A percentile compares a stretch with the other conserved stretches of the same genome.
Evolutionary conservation across 1,140 invertebrate species (phyloP).

Genomic region (Ceratosolen solmsi): DNA sequence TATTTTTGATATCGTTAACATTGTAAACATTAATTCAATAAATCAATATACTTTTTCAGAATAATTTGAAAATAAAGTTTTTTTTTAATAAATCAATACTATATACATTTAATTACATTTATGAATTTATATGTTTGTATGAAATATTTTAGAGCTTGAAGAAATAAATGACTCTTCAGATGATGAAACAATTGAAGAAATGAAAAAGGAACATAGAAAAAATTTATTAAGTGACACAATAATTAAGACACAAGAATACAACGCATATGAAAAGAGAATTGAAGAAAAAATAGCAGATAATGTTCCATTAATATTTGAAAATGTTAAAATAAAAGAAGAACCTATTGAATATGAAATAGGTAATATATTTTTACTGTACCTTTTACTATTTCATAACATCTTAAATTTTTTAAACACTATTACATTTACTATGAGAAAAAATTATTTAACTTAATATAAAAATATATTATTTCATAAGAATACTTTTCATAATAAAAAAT

Average conservation of each 20-base stretch:
- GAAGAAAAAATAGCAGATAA: slow-evolving; percentile 57
- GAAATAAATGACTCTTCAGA: slow-evolving; percentile 51
- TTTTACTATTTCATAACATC: too few species aligned
- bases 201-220: slow-evolving; percentile 67
- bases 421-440: neutral
- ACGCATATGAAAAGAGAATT: slow-evolving; percentile 62
- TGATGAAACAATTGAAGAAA: slow-evolving; percentile 15
- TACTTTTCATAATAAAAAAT: too few species aligned
- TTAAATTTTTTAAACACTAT: neutral
- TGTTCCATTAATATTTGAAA: slow-evolving; percentile 53
- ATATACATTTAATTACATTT: too few species aligned
- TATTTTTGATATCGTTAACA: too few species aligned
- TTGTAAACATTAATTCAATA: too few species aligned
- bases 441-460: neutral
- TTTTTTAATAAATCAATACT: neutral
- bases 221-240: slow-evolving; percentile 37
- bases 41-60: neutral
- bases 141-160: slow-evolving; percentile 42
- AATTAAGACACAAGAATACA: slow-evolving; percentile 50
- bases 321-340: slow-evolving; percentile 76
- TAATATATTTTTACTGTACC: slow-evolving; percentile 58
- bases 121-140: neutral
- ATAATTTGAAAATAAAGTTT: neutral
- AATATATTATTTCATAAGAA: neutral
- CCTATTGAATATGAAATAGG: slow-evolving; percentile 76